Conservation (phyloP, 2,113 vertebrate genomes). For the chimpanzee (Pan troglodytes) region DNA sequence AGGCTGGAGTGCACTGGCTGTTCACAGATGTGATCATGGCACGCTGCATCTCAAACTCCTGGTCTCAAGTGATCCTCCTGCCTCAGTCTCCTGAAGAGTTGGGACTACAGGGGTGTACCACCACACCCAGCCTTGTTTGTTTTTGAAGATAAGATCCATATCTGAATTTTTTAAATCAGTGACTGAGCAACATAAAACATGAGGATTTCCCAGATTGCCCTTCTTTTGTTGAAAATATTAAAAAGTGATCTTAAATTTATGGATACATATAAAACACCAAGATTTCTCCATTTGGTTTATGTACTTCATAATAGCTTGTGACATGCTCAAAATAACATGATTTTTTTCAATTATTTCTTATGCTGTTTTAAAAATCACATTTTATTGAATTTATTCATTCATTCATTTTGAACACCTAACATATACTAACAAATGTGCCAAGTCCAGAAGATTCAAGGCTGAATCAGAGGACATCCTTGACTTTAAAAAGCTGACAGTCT, state of each 20-base stretch:
- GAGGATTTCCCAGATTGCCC: neutral
- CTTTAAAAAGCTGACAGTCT: neutral
- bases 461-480: neutral
- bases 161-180: neutral
- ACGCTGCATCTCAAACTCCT: neutral
- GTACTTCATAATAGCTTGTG: neutral
- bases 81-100: neutral
- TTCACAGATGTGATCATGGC: neutral
- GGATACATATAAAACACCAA: neutral
- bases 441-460: neutral
- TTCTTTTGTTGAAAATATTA: neutral
- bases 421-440: neutral
- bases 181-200: neutral
- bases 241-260: neutral
- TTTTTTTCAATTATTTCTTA: neutral
- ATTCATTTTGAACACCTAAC: neutral
- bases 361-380: neutral
- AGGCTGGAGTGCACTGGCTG: neutral
- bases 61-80: neutral
- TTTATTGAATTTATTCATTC: neutral
- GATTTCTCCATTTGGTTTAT: neutral
- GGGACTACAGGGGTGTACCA: neutral
- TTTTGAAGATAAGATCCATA: neutral
- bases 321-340: neutral
- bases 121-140: neutral